Base-by-base conservation (phyloP, 64 coral and sea anemone genomes). In the Pocillopora damicornis region DNA sequence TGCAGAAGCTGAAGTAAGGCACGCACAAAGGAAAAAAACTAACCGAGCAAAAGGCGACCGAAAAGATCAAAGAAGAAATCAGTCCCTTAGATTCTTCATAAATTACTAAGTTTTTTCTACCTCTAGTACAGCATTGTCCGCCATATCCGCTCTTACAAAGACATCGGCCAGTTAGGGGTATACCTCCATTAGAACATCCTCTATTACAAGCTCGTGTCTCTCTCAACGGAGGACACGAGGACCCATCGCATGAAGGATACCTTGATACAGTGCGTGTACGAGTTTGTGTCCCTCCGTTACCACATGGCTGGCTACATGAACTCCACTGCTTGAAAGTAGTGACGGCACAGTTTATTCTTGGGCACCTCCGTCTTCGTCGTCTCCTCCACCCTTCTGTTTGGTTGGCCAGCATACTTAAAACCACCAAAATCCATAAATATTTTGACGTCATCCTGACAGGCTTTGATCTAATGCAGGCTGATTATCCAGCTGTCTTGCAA, bases 371-470 rank as follows among this genome's bases (percentile, higher is more conserved):
- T 60, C 79, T 62, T 15, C 79, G 79, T 11, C 79, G 12, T 34
- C 79, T 61, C 57, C 79, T 81, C 79, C 79, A 81, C 8, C 79
- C 79, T 35, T 81, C 79, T 34, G 79, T 81, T 62, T 35, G 34
- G 79, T 36, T 34, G 25, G 63, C 4, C 30, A 63, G 0, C 23
- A 64, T n/a, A 23, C n/a, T 15, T 17, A 81, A 60, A 16, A 81
- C 1, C 26, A 81, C 25, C 17, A 63, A 35, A 60, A 9, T 63
- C 60, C 59, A 81, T 63, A 81, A 30, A 9, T 25, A 18, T 81
- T 23, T 61, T 4, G 79, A 25, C 26, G 35, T 80, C 78, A 77
- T 77, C n/a, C 17, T 58, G 7, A 25, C 67, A 71, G 25, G n/a
- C 20, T 77, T 10, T 22, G 2, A 18, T 45, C 7, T 51, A 51